These are phyloP conservation scores for Gambelia wislizenii DNA, from an alignment of 2,797 vertebrate genomes.

Conservation along the genomic window DNA sequence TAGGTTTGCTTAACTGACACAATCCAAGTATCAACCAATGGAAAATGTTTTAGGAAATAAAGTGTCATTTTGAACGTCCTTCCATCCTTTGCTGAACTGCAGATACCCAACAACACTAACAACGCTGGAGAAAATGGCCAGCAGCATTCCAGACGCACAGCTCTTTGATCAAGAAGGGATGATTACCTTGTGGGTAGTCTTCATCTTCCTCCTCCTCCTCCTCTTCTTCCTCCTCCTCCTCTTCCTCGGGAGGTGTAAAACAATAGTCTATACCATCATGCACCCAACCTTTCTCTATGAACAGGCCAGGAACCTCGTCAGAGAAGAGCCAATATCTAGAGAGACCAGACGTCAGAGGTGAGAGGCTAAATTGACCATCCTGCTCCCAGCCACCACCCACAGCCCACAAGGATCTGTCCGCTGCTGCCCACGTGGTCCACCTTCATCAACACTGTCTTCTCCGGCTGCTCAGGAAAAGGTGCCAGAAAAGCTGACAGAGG, in stretches of 20 bases:
- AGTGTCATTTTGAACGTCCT: neutral
- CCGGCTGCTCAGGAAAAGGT: neutral
- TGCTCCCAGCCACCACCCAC: neutral
- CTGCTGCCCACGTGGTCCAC: neutral
- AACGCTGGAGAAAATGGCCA: rapidly evolving
- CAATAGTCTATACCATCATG: slow-evolving; percentile 93
- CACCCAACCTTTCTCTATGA: slow-evolving; percentile 98
- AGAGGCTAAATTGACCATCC: neutral
- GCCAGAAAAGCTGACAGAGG: neutral
- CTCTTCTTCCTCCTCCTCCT: neutral
- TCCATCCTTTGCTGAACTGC: neutral
- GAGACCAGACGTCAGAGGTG: slow-evolving; percentile 43
- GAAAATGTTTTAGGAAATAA: neutral
- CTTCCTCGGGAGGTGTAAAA: slow-evolving; percentile 82
- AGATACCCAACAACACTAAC: neutral
- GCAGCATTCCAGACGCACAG: neutral
- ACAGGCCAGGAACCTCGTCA: slow-evolving; percentile 94
- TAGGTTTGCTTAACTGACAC: neutral
- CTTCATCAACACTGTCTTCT: too few relatives aligned
- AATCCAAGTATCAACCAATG: neutral
- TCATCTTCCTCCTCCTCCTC: slow-evolving; percentile 54
- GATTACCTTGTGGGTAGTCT: slow-evolving; percentile 61
- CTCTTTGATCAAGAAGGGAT: neutral
- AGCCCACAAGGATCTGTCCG: neutral
- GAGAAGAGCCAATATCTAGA: slow-evolving; percentile 97